phyloP scores from a whole-genome alignment of 2,113 vertebrate species.

The Oenanthe melanoleuca region DNA sequence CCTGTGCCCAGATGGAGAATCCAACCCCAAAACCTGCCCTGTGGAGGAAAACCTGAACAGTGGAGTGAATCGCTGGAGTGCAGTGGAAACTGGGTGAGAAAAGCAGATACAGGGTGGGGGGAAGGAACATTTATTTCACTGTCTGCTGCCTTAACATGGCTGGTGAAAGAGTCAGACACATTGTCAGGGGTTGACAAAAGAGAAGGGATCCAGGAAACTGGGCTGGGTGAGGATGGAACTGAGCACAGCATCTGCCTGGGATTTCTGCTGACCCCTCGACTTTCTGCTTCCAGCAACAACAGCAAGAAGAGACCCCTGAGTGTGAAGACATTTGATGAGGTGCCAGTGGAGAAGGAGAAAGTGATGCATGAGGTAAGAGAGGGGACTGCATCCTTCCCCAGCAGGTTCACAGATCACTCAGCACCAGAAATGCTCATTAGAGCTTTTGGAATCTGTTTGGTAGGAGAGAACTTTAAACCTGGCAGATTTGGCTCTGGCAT shows the following conservation, averaged over 20 bases:
- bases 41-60: conserved; percentile 75
- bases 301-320: conserved; percentile 85
- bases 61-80: conserved; percentile 77
- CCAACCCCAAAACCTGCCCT: conserved; percentile 61
- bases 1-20: conserved; percentile 76
- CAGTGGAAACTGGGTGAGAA: conserved; percentile 82
- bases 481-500: neutral
- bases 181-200: neutral
- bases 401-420: neutral
- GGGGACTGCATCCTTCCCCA: neutral
- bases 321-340: conserved; percentile 90
- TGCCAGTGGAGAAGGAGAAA: conserved; percentile 81
- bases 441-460: neutral
- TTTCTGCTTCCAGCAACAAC: conserved; percentile 61
- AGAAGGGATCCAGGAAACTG: neutral
- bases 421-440: neutral
- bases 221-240: neutral
- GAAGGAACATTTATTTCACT: neutral
- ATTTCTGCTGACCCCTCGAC: neutral
- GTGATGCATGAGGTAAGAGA: conserved; percentile 78
- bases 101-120: fast-evolving
- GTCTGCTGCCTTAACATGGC: fast-evolving
- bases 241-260: neutral
- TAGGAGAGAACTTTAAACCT: neutral
- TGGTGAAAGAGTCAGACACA: neutral